Base-by-base conservation (phyloP, 2,797 vertebrate genomes). In the Erpetoichthys calabaricus region DNA sequence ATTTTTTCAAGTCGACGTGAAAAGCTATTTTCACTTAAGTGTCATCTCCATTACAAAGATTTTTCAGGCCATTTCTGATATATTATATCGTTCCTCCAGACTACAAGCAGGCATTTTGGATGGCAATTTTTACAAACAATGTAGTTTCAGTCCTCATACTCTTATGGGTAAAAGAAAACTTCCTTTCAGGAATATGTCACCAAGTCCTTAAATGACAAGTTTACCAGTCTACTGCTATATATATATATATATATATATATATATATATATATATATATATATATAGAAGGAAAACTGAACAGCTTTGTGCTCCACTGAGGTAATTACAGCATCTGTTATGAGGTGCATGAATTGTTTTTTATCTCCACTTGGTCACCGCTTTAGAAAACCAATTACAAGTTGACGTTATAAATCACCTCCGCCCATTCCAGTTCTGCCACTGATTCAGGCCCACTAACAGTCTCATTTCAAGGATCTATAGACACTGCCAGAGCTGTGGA, bases 301-400 rank as follows among this genome's bases (percentile, higher is more conserved):
- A 66, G 65, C 58, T 68, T 75, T 71, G 62, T 73, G 68, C 46
- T 68, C 71, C 76, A 76, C 80, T 77, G 75, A 83, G 82, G 81
- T 83, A 84, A 84, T 86, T 85, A 85, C 74, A 77, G 79, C 81
- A 84, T 84, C 82, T 86, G 81, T 82, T 86, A 80, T 80, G 78
- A 76, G 82, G 69, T 74, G 71, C 78, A 72, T 69, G 72, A 73
- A 84, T 81, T 84, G 81, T 85, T 87, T 86, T 84, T 84, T 80
- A 82, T 86, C 80, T 82, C 73, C 82, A 85, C 83, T 84, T 85
- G 81, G 80, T 75, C 77, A 68, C 75, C 82, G 78, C 77, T 79
- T 75, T 79, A 81, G 80, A 85, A 85, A 86, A 83, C 72, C 77
- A 85, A 84, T 85, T 86, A 84, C 78, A 74, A 64, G 62, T 62